Evolutionary conservation across 2,113 vertebrate genomes (phyloP), one percentile per base, ranked within the genome.

Genomic region (Cheilinus undulatus): DNA sequence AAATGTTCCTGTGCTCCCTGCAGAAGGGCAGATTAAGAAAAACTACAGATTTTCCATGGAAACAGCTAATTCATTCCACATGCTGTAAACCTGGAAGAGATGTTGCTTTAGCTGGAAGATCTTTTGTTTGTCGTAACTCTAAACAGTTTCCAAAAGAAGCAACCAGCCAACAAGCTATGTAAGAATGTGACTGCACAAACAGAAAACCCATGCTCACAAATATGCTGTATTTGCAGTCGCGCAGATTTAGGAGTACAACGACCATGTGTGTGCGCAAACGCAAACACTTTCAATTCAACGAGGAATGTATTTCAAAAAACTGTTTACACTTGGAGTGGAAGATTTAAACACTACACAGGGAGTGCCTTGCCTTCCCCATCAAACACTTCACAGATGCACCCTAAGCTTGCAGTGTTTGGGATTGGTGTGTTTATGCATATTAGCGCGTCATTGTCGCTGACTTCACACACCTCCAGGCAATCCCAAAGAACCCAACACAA

Each of bases 401-500:
- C 14, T 20, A 46, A 73, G 30, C 26, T 22, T 19, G 19, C 40
- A 40, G n/a, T 65, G 67, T 64, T 54, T 1, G 19, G 28, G 54
- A 45, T 23, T 26, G 63, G 30, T 20, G 28, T 24, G 43, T 60
- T 34, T 62, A 62, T 50, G 22, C 48, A 26, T 43, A 20, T n/a
- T 15, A 67, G 40, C 2, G 2, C 0, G 3, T 76, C 71, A 69
- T 42, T 78, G 74, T 79, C 49, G 42, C 42, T 8, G 36, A 12
- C 46, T 23, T 27, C 10, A 54, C 61, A 81, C 75, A 58, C 19
- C 58, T 46, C 14, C 0, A 9, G 23, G 38, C 66, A 40, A 59
- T 73, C 61, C 56, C 43, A 42, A n/a, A 19, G 40, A 42, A 42
- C 40, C 7, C 14, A 0, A 46, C 80, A 78, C 68, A 86, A 87